These are phyloP conservation scores for Diorhabda sublineata DNA, from an alignment of 1,140 invertebrate species.

Conservation along the genomic window DNA sequence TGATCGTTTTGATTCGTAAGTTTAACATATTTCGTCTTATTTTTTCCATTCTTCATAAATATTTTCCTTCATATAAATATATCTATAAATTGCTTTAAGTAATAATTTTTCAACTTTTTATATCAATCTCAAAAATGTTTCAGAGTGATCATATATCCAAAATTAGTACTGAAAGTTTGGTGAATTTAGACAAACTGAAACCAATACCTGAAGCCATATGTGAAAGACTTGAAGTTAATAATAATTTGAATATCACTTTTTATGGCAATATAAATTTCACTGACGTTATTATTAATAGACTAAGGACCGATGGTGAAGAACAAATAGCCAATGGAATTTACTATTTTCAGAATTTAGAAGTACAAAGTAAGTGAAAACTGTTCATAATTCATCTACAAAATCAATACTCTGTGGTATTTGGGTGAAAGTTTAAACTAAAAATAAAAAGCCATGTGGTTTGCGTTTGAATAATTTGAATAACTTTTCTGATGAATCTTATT, in stretches of 20 bases:
- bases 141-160: constrained; percentile 29
- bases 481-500: too few species aligned
- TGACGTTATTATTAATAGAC: constrained; percentile 31
- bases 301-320: constrained; percentile 26
- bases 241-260: constrained; percentile 32
- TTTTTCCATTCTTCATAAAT: not conserved
- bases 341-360: constrained; percentile 33
- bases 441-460: too few species aligned
- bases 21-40: not conserved
- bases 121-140: constrained; percentile 15
- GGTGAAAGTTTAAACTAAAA: too few species aligned
- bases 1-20: too few species aligned
- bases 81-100: not conserved
- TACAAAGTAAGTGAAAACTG: constrained; percentile 21
- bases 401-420: too few species aligned
- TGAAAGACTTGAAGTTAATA: constrained; percentile 27
- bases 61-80: not conserved
- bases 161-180: constrained; percentile 33
- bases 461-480: too few species aligned
- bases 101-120: not conserved
- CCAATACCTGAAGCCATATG: constrained; percentile 34
- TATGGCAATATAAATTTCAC: constrained; percentile 36
- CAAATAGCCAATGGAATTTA: constrained; percentile 36
- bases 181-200: constrained; percentile 24
- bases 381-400: too few species aligned